A percentile compares a stretch with the other conserved stretches of the same genome.
Conservation (phyloP, 2,113 vertebrate genomes). For the Ciconia maguari region DNA sequence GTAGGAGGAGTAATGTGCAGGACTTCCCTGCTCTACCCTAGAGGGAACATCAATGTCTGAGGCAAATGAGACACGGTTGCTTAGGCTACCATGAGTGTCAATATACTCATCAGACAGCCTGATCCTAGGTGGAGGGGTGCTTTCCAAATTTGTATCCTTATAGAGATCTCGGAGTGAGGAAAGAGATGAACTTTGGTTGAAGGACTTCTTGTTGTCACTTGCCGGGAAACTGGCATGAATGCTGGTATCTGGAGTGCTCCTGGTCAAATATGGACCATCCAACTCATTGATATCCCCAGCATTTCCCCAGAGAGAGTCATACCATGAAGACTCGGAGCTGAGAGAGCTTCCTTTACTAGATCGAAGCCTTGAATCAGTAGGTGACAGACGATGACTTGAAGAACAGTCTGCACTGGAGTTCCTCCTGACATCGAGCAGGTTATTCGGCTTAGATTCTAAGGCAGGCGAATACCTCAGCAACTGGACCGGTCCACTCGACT, state of each 20-base stretch:
- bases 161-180: conserved; percentile 84
- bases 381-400: conserved; percentile 62
- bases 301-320: conserved; percentile 91
- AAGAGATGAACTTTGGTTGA: conserved; percentile 80
- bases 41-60: conserved; percentile 84
- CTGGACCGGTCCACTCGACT: conserved; percentile 82
- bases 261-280: conserved; percentile 73
- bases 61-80: conserved; percentile 84
- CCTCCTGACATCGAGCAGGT: conserved; percentile 63
- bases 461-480: conserved; percentile 90
- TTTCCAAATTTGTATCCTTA: conserved; percentile 77
- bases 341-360: conserved; percentile 94
- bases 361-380: conserved; percentile 78
- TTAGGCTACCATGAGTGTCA: conserved; percentile 61
- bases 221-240: conserved; percentile 64
- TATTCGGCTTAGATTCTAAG: conserved; percentile 71
- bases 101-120: conserved; percentile 76
- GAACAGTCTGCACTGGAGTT: conserved; percentile 63
- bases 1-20: conserved; percentile 85
- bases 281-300: conserved; percentile 78
- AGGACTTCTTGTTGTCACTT: conserved; percentile 69
- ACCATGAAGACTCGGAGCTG: conserved; percentile 94
- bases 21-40: conserved; percentile 78
- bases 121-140: conserved; percentile 72
- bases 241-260: conserved; percentile 70